A percentile compares a stretch with the other conserved stretches of the same genome.
These are phyloP conservation scores for Pristiophorus japonicus DNA, from an alignment of 2,113 vertebrate genomes.

Conservation along the genomic window DNA sequence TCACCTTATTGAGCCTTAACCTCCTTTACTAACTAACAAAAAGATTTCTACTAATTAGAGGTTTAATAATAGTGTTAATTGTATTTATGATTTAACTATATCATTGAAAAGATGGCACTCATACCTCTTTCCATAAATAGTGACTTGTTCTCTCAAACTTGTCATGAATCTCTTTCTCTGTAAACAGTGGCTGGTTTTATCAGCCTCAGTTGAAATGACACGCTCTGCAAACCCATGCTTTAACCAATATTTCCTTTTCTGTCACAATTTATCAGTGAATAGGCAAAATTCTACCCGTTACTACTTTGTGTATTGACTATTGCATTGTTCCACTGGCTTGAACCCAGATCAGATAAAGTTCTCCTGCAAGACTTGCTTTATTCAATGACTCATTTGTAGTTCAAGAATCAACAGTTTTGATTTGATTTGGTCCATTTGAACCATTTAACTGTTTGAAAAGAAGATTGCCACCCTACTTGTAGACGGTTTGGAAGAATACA, in stretches of 20 bases:
- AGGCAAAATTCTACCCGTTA: not conserved
- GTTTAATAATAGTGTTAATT: not conserved
- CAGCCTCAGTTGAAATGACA: not conserved
- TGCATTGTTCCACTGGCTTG: not conserved
- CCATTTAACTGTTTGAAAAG: not conserved
- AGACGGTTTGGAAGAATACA: not conserved
- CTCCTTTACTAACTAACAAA: not conserved
- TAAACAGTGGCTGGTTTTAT: not conserved
- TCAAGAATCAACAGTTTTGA: not conserved
- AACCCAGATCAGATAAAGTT: conserved; percentile 13
- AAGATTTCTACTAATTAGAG: not conserved
- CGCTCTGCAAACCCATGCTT: not conserved
- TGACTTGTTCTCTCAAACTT: not conserved
- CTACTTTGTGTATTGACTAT: not conserved
- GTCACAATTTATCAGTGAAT: not conserved
- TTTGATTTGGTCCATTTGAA: not conserved
- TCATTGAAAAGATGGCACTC: not conserved
- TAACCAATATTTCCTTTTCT: not conserved
- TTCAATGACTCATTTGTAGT: not conserved
- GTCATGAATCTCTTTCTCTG: not conserved
- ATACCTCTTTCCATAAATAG: not conserved
- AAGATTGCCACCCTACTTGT: not conserved
- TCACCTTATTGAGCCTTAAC: not conserved
- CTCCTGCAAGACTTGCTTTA: not conserved
- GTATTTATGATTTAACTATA: not conserved